Evolutionary conservation across 1,140 invertebrate genomes (phyloP).

Genomic region (Cotesia typhae): DNA sequence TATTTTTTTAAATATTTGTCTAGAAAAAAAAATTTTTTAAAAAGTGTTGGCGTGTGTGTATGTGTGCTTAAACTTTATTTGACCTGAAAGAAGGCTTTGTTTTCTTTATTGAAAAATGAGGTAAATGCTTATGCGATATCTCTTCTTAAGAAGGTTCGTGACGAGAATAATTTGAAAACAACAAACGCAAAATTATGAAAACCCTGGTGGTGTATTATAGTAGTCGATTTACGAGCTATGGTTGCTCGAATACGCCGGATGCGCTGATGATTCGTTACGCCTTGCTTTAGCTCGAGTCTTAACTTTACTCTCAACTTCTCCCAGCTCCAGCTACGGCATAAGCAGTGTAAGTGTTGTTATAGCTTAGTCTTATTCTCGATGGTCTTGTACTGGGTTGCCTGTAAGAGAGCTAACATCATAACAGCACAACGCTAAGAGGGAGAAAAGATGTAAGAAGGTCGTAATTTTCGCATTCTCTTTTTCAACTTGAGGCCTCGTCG

Average conservation of each 20-base stretch:
- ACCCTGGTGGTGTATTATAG: constrained; percentile 28
- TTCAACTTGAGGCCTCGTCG: constrained; percentile 20
- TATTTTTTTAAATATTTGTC: no score
- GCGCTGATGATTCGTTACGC: constrained; percentile 50
- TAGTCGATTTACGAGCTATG: constrained; percentile 51
- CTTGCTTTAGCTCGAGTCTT: constrained; percentile 38
- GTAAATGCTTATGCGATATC: no score
- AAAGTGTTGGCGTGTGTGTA: no score
- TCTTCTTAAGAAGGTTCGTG: background rate
- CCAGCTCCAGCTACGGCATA: no score
- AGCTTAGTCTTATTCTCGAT: background rate
- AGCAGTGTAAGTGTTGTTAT: background rate
- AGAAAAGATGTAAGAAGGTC: constrained; percentile 27
- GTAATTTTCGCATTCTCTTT: constrained; percentile 37
- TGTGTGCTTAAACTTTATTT: no score
- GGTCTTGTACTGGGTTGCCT: no score
- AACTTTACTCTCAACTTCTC: background rate
- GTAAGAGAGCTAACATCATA: constrained; percentile 9
- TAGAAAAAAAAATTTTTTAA: no score
- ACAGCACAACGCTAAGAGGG: background rate
- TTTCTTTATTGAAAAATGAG: no score
- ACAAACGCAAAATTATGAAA: constrained; percentile 23
- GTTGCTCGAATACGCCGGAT: constrained; percentile 50
- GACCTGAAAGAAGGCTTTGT: no score
- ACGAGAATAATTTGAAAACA: constrained; percentile 16